Evolutionary conservation across 1,140 invertebrate species (phyloP).

Genomic region (Bombus vancouverensis): DNA sequence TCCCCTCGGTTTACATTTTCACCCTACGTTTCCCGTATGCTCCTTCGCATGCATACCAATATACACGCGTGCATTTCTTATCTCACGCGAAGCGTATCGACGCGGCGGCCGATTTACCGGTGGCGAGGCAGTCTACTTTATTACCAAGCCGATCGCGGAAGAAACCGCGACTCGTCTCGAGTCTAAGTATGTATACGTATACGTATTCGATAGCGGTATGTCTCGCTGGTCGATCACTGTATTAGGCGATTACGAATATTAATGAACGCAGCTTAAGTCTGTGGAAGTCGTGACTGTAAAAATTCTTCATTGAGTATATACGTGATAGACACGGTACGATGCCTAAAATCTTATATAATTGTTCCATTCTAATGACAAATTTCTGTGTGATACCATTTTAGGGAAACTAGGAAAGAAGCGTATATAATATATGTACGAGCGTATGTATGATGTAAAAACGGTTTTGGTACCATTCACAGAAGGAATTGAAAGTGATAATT

Average conservation of each 20-base stretch:
- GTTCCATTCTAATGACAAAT: no score
- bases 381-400: no score
- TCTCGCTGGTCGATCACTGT: no score
- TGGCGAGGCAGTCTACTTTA: constrained; percentile 19
- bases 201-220: not conserved
- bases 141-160: constrained; percentile 55
- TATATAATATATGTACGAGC: no score
- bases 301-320: not conserved
- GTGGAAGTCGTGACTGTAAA: not conserved
- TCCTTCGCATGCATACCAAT: not conserved
- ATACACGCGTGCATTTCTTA: constrained; percentile 12
- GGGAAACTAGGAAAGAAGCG: no score
- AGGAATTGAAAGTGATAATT: no score
- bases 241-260: not conserved
- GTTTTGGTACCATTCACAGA: no score
- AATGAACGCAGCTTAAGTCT: not conserved
- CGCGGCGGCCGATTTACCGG: constrained; percentile 20
- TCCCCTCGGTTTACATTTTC: constrained; percentile 39
- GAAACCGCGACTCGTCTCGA: constrained; percentile 45
- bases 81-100: constrained; percentile 13
- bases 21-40: constrained; percentile 32
- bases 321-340: not conserved
- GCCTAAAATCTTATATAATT: no score
- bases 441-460: no score
- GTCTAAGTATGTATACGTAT: not conserved